These are phyloP conservation scores for Steatornis caripensis DNA, from an alignment of 2,113 vertebrate species.

Conservation along the genomic window DNA sequence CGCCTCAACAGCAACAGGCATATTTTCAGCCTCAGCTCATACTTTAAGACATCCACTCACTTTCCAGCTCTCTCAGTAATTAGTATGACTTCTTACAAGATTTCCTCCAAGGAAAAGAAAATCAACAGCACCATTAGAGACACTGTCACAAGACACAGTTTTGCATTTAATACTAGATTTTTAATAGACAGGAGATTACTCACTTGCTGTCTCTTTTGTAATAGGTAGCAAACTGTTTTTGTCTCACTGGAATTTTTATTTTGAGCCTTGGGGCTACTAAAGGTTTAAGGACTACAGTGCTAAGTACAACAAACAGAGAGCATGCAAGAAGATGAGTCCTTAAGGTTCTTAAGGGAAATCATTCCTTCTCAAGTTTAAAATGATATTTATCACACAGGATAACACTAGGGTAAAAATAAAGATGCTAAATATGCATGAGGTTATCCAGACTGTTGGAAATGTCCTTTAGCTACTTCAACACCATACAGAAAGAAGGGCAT, in stretches of 20 bases:
- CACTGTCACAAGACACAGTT: not conserved
- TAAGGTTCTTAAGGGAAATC: not conserved
- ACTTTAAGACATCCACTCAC: not conserved
- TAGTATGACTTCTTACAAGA: not conserved
- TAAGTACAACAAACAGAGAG: not conserved
- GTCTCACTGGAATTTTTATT: not conserved
- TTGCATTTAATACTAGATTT: constrained; percentile 25
- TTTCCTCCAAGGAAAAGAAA: constrained; percentile 18
- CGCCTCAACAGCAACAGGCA: not conserved
- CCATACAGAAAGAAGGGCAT: not conserved
- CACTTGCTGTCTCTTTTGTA: not conserved
- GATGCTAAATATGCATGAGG: not conserved
- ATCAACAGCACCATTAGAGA: not conserved
- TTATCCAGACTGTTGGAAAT: not conserved
- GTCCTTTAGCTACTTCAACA: not conserved
- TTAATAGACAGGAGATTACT: constrained; percentile 21
- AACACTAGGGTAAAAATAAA: not conserved
- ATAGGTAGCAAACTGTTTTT: not conserved
- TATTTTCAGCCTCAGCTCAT: not conserved
- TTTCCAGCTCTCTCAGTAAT: constrained; percentile 6
- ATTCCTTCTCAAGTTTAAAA: not conserved
- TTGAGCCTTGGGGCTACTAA: not conserved
- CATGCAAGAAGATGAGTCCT: not conserved
- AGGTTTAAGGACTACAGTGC: not conserved
- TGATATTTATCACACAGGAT: not conserved